These are phyloP conservation scores for Hylomyscus alleni DNA, from an alignment of 2,797 vertebrate species.

Conservation along the genomic window DNA sequence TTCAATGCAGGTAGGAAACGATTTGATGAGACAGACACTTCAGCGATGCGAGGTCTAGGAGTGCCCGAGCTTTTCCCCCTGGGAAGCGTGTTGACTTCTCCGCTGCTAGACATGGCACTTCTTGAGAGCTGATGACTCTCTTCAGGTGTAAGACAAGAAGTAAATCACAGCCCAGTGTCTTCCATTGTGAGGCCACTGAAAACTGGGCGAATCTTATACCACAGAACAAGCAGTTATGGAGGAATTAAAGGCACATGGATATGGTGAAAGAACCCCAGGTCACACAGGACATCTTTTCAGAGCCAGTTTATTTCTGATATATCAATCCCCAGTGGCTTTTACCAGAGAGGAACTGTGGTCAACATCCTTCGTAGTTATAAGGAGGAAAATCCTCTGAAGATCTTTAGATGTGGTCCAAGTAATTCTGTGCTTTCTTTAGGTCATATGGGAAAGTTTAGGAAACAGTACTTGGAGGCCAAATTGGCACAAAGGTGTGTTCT, in stretches of 20 bases:
- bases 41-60: not conserved
- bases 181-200: slow-evolving; percentile 19
- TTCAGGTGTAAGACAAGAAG: slow-evolving; percentile 24
- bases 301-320: slow-evolving; percentile 47
- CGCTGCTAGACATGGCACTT: slow-evolving; percentile 39
- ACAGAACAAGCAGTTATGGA: slow-evolving; percentile 52
- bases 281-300: not conserved
- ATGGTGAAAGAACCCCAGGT: slow-evolving; percentile 17
- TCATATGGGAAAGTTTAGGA: slow-evolving; percentile 16
- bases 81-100: not conserved
- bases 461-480: slow-evolving; percentile 13
- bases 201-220: slow-evolving; percentile 34
- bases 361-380: slow-evolving; percentile 54
- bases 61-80: not conserved
- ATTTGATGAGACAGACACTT: not conserved
- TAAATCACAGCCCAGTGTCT: slow-evolving; percentile 30
- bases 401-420: slow-evolving; percentile 16
- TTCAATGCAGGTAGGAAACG: slow-evolving; percentile 15
- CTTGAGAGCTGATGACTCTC: slow-evolving; percentile 59
- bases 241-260: slow-evolving; percentile 20
- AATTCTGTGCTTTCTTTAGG: slow-evolving; percentile 67
- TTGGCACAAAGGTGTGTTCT: not conserved
- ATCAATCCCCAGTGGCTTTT: slow-evolving; percentile 17
- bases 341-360: not conserved
- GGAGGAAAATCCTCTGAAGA: slow-evolving; percentile 38